Conservation (phyloP, 2,113 vertebrate genomes). For the Formicarius rufipectus region DNA sequence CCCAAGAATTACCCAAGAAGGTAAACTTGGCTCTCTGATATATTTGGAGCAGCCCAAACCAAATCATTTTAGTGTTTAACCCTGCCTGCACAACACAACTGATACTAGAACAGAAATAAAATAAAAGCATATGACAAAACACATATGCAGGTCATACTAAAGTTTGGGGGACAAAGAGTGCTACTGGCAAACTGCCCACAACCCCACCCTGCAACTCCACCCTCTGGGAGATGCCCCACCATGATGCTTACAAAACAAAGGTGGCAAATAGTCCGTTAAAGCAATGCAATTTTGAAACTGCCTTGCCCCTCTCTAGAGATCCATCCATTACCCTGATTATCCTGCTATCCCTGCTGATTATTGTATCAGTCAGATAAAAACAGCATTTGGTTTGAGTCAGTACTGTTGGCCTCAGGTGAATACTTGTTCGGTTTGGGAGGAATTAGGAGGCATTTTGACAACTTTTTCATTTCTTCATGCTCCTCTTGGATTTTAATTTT, state of each 20-base stretch:
- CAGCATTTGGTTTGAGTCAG: conserved; percentile 41
- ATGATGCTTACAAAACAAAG: background rate
- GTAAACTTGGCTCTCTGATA: background rate
- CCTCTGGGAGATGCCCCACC: background rate
- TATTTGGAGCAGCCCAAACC: background rate
- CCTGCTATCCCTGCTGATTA: background rate
- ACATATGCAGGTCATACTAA: background rate
- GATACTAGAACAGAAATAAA: background rate
- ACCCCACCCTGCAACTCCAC: background rate
- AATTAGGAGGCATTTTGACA: conserved; percentile 67
- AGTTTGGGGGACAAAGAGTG: background rate
- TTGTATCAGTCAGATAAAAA: background rate
- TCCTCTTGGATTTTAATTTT: conserved; percentile 68
- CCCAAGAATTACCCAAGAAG: background rate
- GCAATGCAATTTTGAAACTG: background rate
- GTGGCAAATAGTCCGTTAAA: background rate
- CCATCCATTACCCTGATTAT: background rate
- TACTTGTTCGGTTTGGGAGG: conserved; percentile 61
- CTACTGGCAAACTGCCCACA: background rate
- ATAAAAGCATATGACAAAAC: background rate
- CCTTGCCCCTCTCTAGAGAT: background rate
- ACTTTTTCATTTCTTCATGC: conserved; percentile 69
- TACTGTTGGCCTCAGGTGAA: conserved; percentile 43
- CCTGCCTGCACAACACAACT: background rate
- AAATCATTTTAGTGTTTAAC: background rate